Evolutionary conservation across 2,113 vertebrate species (phyloP), one percentile per base, ranked within the genome.

Genomic region (Hippocampus zosterae): DNA sequence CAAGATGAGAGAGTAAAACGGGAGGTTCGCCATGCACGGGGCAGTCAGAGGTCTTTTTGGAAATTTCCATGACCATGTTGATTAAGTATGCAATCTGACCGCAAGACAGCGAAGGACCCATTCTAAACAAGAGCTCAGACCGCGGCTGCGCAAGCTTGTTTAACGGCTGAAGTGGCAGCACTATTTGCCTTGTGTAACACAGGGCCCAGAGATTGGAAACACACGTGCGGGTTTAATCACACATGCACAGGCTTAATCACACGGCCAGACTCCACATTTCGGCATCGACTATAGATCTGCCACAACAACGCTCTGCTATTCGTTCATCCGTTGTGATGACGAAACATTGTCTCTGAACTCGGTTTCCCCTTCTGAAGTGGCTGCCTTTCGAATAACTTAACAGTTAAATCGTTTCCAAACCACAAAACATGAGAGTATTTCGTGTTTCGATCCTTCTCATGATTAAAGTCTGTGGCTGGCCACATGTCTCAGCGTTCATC

Each of bases 21-120:
- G 64, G 77, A 80, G 63, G 73, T 27, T 0, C 73, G 15, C 66
- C 64, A 37, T 37, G 33, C 33, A 70, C 73, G 76, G 76, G 76
- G 78, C 33, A 76, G 83, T 84, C 85, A 84, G 80, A 84, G 19
- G 69, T 78, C 81, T 82, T 85, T 87, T 83, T 81, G 88, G 88
- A 91, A 91, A 90, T 91, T 90, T 91, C 90, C 90, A 90, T 92
- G 89, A 91, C 85, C 81, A 76, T 57, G 79, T 75, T 89, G 86
- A 89, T 89, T 86, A 89, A 90, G 83, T 86, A 92, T 92, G 89
- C 85, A 88, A 87, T 89, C 88, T 86, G 87, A 88, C 85, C 87
- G 65, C 85, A 86, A 86, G 87, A 90, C 79, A 88, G 83, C 79
- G 79, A 48, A 72, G 82, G 80, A 85, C 80, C 71, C 69, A 77